A percentile compares a stretch with the other conserved stretches of the same genome.
These are phyloP conservation scores for Tipula lateralis DNA, from an alignment of 2,888 invertebrate genomes.

Conservation along the genomic window DNA sequence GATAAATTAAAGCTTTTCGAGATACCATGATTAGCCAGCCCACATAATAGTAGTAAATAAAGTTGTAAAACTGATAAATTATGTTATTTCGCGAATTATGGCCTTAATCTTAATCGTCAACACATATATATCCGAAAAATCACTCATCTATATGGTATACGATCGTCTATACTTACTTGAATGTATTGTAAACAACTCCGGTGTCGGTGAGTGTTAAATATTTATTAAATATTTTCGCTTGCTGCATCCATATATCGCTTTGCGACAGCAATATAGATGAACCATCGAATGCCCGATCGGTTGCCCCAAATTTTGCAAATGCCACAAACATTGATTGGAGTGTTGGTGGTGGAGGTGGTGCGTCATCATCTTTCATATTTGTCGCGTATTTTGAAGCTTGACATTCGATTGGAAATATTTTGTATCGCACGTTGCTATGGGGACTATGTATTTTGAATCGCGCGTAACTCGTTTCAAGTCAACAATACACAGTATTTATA, in stretches of 20 bases:
- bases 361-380: neutral
- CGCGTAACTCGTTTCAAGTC: no score
- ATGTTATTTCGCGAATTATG: neutral
- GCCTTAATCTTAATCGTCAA: no score
- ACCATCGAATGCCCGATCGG: neutral
- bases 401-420: neutral
- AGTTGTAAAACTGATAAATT: conserved; percentile 11
- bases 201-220: conserved; percentile 19
- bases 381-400: neutral
- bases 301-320: conserved; percentile 24
- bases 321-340: conserved; percentile 25
- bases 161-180: conserved; percentile 14
- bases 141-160: no score
- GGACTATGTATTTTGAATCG: no score
- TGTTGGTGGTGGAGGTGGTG: conserved; percentile 28
- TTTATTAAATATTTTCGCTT: conserved; percentile 28
- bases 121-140: no score
- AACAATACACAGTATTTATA: neutral
- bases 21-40: neutral
- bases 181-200: neutral
- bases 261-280: conserved; percentile 28
- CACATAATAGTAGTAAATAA: neutral
- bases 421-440: neutral
- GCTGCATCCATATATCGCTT: conserved; percentile 31
- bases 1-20: neutral